phyloP scores from a whole-genome alignment of 2,888 invertebrate genomes.

The Perizoma affinitatum region DNA sequence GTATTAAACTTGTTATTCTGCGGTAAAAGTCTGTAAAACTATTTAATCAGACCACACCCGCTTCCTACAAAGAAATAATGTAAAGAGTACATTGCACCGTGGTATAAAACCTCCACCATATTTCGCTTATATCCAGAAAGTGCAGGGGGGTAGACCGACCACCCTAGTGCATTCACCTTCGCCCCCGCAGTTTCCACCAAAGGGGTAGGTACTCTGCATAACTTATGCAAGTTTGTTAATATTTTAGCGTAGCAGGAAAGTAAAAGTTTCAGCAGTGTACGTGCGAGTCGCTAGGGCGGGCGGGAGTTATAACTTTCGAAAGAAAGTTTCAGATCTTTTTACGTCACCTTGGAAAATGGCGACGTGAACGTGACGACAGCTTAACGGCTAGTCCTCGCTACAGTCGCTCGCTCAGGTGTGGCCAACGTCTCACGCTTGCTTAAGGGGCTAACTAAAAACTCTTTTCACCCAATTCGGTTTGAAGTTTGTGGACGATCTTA shows the following conservation, averaged over 20 bases:
- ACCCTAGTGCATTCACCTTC: conserved; percentile 64
- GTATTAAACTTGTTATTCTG: neutral
- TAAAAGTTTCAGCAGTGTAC: conserved; percentile 58
- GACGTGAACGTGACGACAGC: too few species aligned
- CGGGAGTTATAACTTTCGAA: conserved; percentile 14
- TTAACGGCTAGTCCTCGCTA: too few species aligned
- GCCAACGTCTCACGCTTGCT: neutral
- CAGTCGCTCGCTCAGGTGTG: neutral
- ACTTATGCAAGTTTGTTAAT: conserved; percentile 80
- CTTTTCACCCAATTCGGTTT: too few species aligned
- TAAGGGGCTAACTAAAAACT: too few species aligned
- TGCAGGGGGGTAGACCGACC: conserved; percentile 43
- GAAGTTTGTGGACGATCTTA: too few species aligned
- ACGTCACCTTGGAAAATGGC: too few species aligned
- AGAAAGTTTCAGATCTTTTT: conserved; percentile 20
- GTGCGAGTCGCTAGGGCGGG: conserved; percentile 15
- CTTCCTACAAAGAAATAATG: conserved; percentile 51
- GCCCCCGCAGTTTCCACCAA: conserved; percentile 31
- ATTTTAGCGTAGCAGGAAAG: conserved; percentile 76
- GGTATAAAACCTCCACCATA: conserved; percentile 46
- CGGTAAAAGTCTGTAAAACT: conserved; percentile 21
- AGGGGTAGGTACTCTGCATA: conserved; percentile 47
- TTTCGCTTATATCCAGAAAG: conserved; percentile 46
- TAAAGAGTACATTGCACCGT: conserved; percentile 54
- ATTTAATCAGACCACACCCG: conserved; percentile 37